phyloP scores from a whole-genome alignment of 2,797 vertebrate genomes.

The Galago senegalensis region DNA sequence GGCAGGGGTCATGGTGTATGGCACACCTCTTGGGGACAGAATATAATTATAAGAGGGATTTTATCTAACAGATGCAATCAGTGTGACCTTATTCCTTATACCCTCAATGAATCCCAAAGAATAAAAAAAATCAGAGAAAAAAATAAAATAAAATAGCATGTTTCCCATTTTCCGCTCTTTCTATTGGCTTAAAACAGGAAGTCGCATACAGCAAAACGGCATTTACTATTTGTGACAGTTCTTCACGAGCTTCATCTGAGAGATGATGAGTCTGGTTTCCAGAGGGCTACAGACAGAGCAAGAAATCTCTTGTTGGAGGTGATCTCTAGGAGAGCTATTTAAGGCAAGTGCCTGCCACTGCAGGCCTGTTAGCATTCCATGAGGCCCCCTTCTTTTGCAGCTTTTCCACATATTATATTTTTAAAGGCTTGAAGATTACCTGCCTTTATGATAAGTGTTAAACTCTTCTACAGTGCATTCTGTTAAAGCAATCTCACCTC shows the following conservation, averaged over 20 bases:
- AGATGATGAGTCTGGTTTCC: not conserved
- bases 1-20: too few species aligned
- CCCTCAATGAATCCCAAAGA: too few species aligned
- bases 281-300: fast-evolving
- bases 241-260: not conserved
- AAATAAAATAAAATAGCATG: not conserved
- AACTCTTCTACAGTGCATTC: slow-evolving; percentile 58
- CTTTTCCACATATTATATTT: not conserved
- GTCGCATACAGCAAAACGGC: not conserved
- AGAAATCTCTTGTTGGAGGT: fast-evolving
- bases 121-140: too few species aligned
- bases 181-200: not conserved
- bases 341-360: fast-evolving
- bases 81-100: too few species aligned
- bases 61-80: too few species aligned
- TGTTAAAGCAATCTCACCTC: not conserved
- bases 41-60: too few species aligned
- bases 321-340: not conserved
- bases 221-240: not conserved
- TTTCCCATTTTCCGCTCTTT: not conserved
- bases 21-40: too few species aligned
- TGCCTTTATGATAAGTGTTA: slow-evolving; percentile 62
- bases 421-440: slow-evolving; percentile 63
- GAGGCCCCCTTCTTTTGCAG: not conserved
- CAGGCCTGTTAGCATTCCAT: not conserved